These are phyloP conservation scores for Himantopus leucocephalus DNA, from an alignment of 2,113 vertebrate genomes.

Conservation along the genomic window DNA sequence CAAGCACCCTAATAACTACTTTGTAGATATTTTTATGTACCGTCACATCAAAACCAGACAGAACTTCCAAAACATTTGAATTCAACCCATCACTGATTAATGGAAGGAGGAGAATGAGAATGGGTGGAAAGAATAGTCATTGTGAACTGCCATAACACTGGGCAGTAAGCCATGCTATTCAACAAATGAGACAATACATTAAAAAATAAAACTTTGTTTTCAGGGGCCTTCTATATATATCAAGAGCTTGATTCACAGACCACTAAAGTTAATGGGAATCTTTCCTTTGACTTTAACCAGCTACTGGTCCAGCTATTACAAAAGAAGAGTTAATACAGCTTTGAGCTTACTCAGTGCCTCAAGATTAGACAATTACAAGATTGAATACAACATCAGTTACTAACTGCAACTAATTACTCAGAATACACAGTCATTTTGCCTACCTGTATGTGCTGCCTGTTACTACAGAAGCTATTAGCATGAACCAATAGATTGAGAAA, in stretches of 20 bases:
- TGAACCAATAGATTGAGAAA: neutral
- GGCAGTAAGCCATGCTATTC: conserved; percentile 57
- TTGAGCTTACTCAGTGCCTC: neutral
- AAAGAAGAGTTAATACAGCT: neutral
- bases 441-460: neutral
- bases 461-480: neutral
- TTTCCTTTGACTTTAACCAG: conserved; percentile 31
- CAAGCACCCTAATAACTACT: conserved; percentile 34
- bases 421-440: neutral
- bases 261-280: conserved; percentile 23
- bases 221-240: conserved; percentile 47
- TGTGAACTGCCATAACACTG: conserved; percentile 57
- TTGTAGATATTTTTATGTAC: conserved; percentile 53
- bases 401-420: neutral
- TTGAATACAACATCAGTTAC: neutral
- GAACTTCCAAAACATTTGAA: conserved; percentile 45
- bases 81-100: conserved; percentile 55
- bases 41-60: conserved; percentile 45
- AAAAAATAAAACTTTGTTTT: conserved; percentile 47
- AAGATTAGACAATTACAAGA: neutral
- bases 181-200: conserved; percentile 55
- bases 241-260: conserved; percentile 32
- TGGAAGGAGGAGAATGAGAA: conserved; percentile 57
- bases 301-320: neutral
- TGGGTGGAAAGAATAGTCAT: conserved; percentile 62